Evolutionary conservation across 2,113 vertebrate species (phyloP).

Genomic region (Podarcis cretensis): DNA sequence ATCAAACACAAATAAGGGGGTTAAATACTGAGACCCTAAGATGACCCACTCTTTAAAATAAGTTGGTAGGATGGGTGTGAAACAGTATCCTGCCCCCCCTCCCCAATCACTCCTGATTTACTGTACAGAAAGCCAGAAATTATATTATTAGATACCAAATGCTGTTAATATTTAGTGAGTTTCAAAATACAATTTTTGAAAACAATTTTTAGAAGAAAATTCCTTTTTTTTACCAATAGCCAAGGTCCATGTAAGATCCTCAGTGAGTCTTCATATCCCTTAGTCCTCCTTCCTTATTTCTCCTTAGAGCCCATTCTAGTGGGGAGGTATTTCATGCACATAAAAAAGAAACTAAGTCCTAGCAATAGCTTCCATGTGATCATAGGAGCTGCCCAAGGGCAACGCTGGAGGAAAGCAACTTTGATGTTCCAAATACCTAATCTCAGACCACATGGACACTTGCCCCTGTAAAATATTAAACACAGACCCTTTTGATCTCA

Average conservation of each 20-base stretch:
- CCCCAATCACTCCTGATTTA: neutral
- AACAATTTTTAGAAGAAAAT: neutral
- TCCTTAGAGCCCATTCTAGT: slow-evolving; percentile 34
- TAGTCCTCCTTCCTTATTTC: slow-evolving; percentile 9
- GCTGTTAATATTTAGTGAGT: neutral
- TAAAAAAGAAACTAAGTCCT: slow-evolving; percentile 41
- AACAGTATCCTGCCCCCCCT: neutral
- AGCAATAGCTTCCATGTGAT: slow-evolving; percentile 61
- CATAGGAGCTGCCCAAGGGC: slow-evolving; percentile 38
- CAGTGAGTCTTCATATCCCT: slow-evolving; percentile 31
- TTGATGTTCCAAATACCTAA: slow-evolving; percentile 64
- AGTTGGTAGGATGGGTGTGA: neutral
- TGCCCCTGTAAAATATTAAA: slow-evolving; percentile 51
- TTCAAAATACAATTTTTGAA: neutral
- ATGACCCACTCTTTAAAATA: neutral
- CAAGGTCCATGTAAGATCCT: neutral
- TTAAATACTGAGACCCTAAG: no score
- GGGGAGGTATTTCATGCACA: slow-evolving; percentile 16
- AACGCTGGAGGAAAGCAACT: slow-evolving; percentile 32
- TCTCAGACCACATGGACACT: slow-evolving; percentile 42
- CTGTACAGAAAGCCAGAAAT: neutral
- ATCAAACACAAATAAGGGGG: no score
- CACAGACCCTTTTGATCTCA: slow-evolving; percentile 54
- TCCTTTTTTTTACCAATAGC: neutral
- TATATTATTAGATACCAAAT: neutral